Evolutionary conservation across 2,888 invertebrate genomes (phyloP), one percentile per base, ranked within the genome.

Genomic region (Calameuta filiformis): DNA sequence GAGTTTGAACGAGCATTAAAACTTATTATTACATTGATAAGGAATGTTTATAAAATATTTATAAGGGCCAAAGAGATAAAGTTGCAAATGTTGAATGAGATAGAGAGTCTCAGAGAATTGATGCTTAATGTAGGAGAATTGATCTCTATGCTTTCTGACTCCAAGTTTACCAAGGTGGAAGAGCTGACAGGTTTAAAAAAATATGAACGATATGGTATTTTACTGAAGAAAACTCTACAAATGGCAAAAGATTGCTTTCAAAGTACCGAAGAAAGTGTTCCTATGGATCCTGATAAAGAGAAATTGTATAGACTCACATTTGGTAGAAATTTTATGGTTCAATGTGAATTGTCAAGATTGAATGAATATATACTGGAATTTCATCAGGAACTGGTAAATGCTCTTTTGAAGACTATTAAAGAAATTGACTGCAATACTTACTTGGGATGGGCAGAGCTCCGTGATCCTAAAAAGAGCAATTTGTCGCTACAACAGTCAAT

Each of bases 401-500:
- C 89, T 12, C 79, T 91, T n/a, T 73, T 87, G 33, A 85, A 79
- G 12, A 87, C 86, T 79, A 76, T 89, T 4, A 88, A 90, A 56
- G 86, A 88, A 69, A 80, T 91, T 4, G 86, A 88, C 69, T 86
- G 86, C 30, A 82, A 86, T 4, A 87, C 85, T 76, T 91, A 89
- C 71, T 68, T 91, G 3, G 83, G 81, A 4, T 91, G 91, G 91
- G 87, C 84, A 4, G 89, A 89, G 68, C 33, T 88, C 23, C 83
- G 89, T 4, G 87, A 89, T 4, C 78, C 81, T 23, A 87, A 88
- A 6, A 86, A 88, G 68, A 78, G 77, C 0, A 79, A 79, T 4
- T 81, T 89, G 3, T 85, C 88, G 11, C 78, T 91, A 12, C 91
- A 91, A 78, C 85, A 85, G 75, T 85, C 88, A 3, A 84, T 91